A percentile compares a stretch with the other conserved stretches of the same genome.
phyloP scores from a whole-genome alignment of 1,140 invertebrate species.

The Octopus sinensis region DNA sequence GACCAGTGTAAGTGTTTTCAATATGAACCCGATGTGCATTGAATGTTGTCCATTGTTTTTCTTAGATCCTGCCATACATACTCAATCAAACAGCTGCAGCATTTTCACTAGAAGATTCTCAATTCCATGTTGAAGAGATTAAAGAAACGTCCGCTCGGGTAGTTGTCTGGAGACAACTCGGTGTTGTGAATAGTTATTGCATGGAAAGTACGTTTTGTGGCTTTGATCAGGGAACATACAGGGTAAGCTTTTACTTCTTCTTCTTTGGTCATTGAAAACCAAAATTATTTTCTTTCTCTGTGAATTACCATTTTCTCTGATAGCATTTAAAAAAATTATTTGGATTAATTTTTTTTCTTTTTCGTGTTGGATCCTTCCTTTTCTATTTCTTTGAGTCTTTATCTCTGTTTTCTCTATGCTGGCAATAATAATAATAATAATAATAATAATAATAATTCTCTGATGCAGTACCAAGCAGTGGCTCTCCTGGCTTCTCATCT shows the following conservation, averaged over 20 bases:
- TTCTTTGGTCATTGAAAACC: background rate
- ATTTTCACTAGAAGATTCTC: slow-evolving; percentile 74
- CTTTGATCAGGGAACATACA: slow-evolving; percentile 74
- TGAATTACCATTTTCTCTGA: background rate
- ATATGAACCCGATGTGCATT: too few species aligned
- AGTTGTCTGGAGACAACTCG: slow-evolving; percentile 80
- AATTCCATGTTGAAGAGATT: slow-evolving; percentile 73
- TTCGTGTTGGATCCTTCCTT: slow-evolving; percentile 23
- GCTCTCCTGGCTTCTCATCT: too few species aligned
- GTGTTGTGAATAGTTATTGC: slow-evolving; percentile 73
- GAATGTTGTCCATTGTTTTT: too few species aligned
- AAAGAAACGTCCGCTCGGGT: slow-evolving; percentile 82
- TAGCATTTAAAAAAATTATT: background rate
- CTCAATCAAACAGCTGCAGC: slow-evolving; percentile 69
- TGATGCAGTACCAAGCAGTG: too few species aligned
- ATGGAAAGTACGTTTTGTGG: slow-evolving; percentile 86
- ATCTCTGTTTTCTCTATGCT: background rate
- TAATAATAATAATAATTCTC: too few species aligned
- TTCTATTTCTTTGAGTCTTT: background rate
- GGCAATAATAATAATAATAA: background rate
- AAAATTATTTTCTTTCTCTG: background rate
- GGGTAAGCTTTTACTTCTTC: background rate
- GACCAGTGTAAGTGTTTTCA: too few species aligned
- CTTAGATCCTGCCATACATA: slow-evolving; percentile 61
- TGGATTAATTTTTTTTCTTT: slow-evolving; percentile 14